Base-by-base conservation (phyloP, 2,888 invertebrate species). In the Lithophane ornitopus region DNA sequence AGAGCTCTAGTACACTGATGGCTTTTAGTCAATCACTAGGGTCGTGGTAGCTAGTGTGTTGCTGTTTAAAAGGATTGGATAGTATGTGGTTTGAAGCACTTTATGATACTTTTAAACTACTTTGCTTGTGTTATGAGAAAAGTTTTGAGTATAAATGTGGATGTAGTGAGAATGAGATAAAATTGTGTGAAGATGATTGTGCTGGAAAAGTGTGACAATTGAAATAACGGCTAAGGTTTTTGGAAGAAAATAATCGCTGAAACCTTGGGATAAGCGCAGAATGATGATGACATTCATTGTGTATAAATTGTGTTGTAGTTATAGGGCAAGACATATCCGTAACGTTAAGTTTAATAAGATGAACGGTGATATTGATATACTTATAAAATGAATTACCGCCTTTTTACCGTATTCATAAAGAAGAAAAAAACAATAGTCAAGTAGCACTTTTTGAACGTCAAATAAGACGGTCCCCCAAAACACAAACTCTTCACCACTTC, bases 1-100 rank as follows among this genome's bases (percentile, higher is more conserved):
- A 28, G 7, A 81, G 14, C 39, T 75, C 7, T 26, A 19, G 14
- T 19, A 41, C 61, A 16, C 62, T 49, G 19, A 81, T n/a, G n/a
- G 49, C 46, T 62, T 4, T 9, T 6, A 41, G 12, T 34, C 16
- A 4, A 46, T 79, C 28, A 46, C 19, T 56, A 9, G 26, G 12
- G 3, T 39, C 34, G 26, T n/a, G 34, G n/a, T n/a, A 54, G 1
- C 11, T 7, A 28, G 8, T n/a, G n/a, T 46, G 7, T 28, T 39
- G 46, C 28, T 19, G 11, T 58, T 28, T 16, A n/a, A 14, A 41
- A 19, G 11, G 19, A 58, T 39, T 22, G 16, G 26, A 8, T 39
- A 26, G 8, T 62, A 44, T 34, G 19, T 0, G 34, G 6, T 3
- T n/a, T 14, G 4, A 3, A 56, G 39, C 11, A 41, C 8, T 44